Conservation (phyloP, 2,113 vertebrate species). For the Archilochus colubris region DNA sequence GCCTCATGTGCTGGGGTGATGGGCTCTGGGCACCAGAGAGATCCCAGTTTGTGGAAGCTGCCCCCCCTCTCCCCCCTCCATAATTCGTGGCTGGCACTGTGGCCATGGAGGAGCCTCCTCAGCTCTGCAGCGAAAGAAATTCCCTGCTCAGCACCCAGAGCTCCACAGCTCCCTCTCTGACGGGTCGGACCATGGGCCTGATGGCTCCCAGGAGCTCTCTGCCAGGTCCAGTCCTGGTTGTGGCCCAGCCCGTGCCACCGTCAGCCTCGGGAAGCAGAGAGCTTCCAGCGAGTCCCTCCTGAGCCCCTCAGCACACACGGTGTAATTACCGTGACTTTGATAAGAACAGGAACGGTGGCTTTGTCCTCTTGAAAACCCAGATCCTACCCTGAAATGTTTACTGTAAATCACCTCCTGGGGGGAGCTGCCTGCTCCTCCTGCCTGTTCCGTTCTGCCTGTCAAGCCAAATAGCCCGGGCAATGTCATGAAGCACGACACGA, state of each 20-base stretch:
- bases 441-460: not conserved
- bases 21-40: not conserved
- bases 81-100: fast-evolving
- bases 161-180: not conserved
- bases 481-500: fast-evolving
- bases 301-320: fast-evolving
- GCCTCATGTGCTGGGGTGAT: not conserved
- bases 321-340: not conserved
- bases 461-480: not conserved
- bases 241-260: fast-evolving
- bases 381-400: not conserved
- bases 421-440: not conserved
- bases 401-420: not conserved
- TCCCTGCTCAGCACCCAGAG: not conserved
- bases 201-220: fast-evolving
- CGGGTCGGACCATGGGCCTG: fast-evolving
- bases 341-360: not conserved
- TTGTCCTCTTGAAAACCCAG: not conserved
- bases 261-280: not conserved
- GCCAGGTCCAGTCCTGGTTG: fast-evolving
- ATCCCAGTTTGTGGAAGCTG: not conserved
- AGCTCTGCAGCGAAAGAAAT: not conserved
- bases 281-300: not conserved
- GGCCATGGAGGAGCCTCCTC: fast-evolving
- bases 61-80: fast-evolving